A percentile compares a stretch with the other conserved stretches of the same genome.
Evolutionary conservation across 92 coral and sea anemone species (phyloP).

Genomic region (Metridium senile): DNA sequence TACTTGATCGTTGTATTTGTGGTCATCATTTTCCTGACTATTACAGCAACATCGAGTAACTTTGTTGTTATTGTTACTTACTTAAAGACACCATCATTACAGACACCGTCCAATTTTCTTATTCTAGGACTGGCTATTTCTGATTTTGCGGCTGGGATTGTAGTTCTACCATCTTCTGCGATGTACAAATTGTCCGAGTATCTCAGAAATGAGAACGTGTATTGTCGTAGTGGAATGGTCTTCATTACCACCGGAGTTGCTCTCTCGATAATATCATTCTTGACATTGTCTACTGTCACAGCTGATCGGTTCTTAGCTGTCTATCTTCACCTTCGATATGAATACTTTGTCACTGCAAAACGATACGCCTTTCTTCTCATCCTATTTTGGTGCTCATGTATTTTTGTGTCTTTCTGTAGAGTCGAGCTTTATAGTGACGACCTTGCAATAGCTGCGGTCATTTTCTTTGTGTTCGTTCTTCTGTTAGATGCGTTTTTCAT

Average conservation of each 20-base stretch:
- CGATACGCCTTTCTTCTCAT: not conserved
- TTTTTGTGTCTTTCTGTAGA: not conserved
- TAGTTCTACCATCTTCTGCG: not conserved
- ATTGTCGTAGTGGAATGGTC: not conserved
- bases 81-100: not conserved
- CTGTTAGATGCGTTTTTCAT: not conserved
- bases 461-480: not conserved
- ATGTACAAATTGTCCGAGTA: not conserved
- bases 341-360: slow-evolving; percentile 13
- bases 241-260: not conserved
- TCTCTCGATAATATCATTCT: slow-evolving; percentile 13
- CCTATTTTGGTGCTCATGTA: not conserved
- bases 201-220: not conserved
- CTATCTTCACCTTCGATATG: slow-evolving; percentile 44
- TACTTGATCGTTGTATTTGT: not conserved
- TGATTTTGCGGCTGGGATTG: not conserved
- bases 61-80: not conserved
- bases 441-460: not conserved
- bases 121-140: slow-evolving; percentile 13
- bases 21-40: not conserved
- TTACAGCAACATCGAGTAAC: not conserved
- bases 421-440: not conserved
- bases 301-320: slow-evolving; percentile 43
- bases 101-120: slow-evolving; percentile 18
- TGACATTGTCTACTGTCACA: slow-evolving; percentile 24